Conservation (phyloP, 2,113 vertebrate genomes). For the Silurus meridionalis region DNA sequence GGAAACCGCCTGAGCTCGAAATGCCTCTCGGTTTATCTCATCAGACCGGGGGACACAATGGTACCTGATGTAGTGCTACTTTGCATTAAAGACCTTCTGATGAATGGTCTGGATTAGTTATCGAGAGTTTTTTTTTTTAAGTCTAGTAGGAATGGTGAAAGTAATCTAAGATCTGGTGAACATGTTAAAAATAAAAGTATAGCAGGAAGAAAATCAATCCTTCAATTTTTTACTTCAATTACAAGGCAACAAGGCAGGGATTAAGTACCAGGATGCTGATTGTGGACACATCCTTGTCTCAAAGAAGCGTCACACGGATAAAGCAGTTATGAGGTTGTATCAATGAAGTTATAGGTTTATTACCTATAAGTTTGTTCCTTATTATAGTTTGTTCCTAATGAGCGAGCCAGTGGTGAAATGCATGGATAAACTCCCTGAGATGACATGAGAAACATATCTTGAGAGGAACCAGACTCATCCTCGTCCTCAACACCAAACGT, state of each 20-base stretch:
- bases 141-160: neutral
- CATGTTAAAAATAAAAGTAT: neutral
- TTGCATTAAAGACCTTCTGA: neutral
- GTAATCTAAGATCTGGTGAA: neutral
- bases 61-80: neutral
- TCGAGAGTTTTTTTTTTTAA: neutral
- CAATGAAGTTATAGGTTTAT: too few species aligned
- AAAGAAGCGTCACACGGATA: too few species aligned
- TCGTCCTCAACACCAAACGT: too few species aligned
- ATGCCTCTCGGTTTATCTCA: neutral
- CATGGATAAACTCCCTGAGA: too few species aligned
- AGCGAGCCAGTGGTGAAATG: too few species aligned
- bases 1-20: constrained; percentile 28
- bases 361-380: too few species aligned
- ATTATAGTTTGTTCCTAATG: too few species aligned
- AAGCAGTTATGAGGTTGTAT: too few species aligned
- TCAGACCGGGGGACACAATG: neutral
- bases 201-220: neutral
- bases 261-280: neutral
- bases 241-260: too few species aligned
- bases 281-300: neutral
- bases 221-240: neutral
- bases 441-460: too few species aligned
- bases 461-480: too few species aligned
- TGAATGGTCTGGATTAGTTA: neutral